Conservation (phyloP, 2,113 vertebrate species). For the Oxyura jamaicensis region DNA sequence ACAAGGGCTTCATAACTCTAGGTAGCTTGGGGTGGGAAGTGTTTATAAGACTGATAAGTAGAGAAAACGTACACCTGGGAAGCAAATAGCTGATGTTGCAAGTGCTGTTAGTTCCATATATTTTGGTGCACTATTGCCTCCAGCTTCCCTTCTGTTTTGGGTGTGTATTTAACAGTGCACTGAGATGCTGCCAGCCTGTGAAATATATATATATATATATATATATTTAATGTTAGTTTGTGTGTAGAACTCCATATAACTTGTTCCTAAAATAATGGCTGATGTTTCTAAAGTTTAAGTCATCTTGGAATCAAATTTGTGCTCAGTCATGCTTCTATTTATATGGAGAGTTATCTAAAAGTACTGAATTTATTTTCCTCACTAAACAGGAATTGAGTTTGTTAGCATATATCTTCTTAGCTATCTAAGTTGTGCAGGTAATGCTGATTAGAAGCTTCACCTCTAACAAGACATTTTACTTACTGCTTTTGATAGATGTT, state of each 20-base stretch:
- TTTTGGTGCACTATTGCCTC: not conserved
- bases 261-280: not conserved
- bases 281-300: not conserved
- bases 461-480: not conserved
- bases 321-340: not conserved
- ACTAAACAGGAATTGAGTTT: not conserved
- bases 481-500: not conserved
- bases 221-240: not conserved
- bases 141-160: not conserved
- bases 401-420: not conserved
- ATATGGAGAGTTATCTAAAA: not conserved
- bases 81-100: not conserved
- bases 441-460: not conserved
- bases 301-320: not conserved
- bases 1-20: not conserved
- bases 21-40: not conserved
- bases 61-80: not conserved
- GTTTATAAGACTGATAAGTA: not conserved
- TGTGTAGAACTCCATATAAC: not conserved
- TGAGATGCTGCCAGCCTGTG: not conserved
- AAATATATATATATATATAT: not conserved
- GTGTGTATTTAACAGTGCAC: fast-evolving
- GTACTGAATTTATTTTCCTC: not conserved
- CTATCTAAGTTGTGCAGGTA: not conserved
- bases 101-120: not conserved